Percentiles rank a stretch among this genome's conserved stretches.
phyloP scores from a whole-genome alignment of 2,113 vertebrate genomes.

The Riparia riparia region DNA sequence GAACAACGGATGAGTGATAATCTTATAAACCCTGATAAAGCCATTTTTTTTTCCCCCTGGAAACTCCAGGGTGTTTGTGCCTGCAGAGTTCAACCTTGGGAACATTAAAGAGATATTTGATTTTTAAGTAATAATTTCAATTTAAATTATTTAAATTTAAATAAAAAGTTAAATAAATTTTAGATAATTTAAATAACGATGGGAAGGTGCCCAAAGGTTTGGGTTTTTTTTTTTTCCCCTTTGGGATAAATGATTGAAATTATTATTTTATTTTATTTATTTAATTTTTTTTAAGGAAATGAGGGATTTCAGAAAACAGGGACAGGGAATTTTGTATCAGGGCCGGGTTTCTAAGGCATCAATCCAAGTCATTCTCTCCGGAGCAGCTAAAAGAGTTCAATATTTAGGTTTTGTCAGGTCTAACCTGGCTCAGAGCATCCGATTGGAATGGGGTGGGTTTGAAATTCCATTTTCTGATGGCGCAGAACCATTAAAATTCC shows the following conservation, averaged over 20 bases:
- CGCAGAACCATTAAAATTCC: not conserved
- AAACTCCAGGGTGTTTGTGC: not conserved
- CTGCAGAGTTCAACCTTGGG: too few relatives aligned
- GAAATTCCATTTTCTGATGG: not conserved
- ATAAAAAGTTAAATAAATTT: too few relatives aligned
- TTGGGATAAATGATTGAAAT: fast-evolving
- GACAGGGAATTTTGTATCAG: not conserved
- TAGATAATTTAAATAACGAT: not conserved
- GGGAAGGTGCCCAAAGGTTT: fast-evolving
- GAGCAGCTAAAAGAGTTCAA: not conserved
- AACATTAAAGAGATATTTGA: not conserved
- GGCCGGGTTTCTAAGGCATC: not conserved
- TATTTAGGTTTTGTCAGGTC: not conserved
- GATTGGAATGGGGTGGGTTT: fast-evolving
- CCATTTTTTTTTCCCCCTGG: not conserved
- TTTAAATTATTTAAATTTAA: too few relatives aligned
- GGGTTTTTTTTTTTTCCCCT: not conserved
- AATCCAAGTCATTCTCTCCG: not conserved
- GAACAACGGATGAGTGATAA: not conserved
- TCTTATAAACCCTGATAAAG: not conserved
- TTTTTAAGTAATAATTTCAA: not conserved
- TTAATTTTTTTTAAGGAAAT: not conserved
- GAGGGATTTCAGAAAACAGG: not conserved
- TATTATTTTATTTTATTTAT: not conserved
- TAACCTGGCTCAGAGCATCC: fast-evolving